Base-by-base conservation (phyloP, 2,888 invertebrate genomes). In the Atethmia centrago region DNA sequence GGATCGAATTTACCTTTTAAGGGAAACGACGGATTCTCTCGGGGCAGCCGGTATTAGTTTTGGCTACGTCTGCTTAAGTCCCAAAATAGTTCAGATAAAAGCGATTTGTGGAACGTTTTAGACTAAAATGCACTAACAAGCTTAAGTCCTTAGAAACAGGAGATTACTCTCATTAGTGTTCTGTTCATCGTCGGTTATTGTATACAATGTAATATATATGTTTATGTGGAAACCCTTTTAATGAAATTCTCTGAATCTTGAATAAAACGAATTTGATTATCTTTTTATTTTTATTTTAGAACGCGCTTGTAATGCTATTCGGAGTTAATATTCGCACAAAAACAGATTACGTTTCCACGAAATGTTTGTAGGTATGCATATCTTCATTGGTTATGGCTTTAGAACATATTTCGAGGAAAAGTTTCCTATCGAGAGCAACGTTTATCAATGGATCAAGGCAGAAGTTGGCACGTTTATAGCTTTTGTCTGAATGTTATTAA, bases 1-100 rank as follows among this genome's bases (percentile, higher is more conserved):
- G 92, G 90, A 93, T 91, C 90, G 91, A 92, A 92, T 92, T 90
- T 93, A 93, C 92, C 92, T 94, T 94, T 92, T 92, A 90, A 89
- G 88, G 90, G 90, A 92, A 92, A 91, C 90, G 91, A 89, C 81
- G 85, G 87, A 85, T 87, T 91, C 90, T 87, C 90, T 80, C 62
- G 89, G 87, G 90, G 87, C 88, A 85, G 82, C 62, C 78, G 87
- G 90, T 90, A 93, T 93, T 93, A 92, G 87, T 82, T 85, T 85
- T 85, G 89, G 88, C 85, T 84, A 83, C 78, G 58, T 69, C 58
- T 79, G 78, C 56, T 81, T 69, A 61, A 58, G 68, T 51, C 45
- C 56, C 73, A 40, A 74, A 84, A 71, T 77, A 80, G 47, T 56
- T 53, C 56, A 51, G 65, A 75, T 58, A 53, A 69, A 63, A 59